Conservation (phyloP, 2,797 vertebrate species). For the Danio kyathit region DNA sequence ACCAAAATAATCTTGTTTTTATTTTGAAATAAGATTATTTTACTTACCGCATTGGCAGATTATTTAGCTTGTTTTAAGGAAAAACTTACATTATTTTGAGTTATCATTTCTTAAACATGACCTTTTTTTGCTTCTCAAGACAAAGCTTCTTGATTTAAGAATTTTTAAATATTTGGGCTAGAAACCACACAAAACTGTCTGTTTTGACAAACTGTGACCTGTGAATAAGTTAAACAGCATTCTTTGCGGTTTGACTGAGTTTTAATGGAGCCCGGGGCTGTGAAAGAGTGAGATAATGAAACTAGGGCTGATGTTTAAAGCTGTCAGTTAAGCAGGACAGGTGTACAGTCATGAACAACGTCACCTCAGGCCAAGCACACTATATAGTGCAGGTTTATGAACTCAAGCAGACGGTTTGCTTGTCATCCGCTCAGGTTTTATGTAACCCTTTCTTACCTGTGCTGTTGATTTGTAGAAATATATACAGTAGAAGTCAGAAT, state of each 20-base stretch:
- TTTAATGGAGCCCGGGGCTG: constrained; percentile 50
- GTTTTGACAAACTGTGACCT: constrained; percentile 31
- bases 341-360: constrained; percentile 43
- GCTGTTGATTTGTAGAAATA: too few relatives aligned
- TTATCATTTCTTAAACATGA: too few relatives aligned
- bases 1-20: too few relatives aligned
- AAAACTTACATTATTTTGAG: too few relatives aligned
- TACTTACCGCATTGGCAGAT: too few relatives aligned
- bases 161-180: too few relatives aligned
- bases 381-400: constrained; percentile 45
- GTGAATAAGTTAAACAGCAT: constrained; percentile 48
- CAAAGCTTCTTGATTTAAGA: too few relatives aligned
- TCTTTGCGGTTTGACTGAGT: constrained; percentile 54
- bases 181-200: neutral
- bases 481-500: too few relatives aligned
- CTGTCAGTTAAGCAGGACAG: constrained; percentile 53
- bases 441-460: constrained; percentile 17
- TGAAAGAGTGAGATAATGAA: constrained; percentile 34
- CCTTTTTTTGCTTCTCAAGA: too few relatives aligned
- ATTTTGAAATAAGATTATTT: too few relatives aligned
- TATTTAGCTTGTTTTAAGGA: too few relatives aligned
- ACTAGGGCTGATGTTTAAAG: constrained; percentile 38
- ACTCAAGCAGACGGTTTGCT: constrained; percentile 31
- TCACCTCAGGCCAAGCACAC: constrained; percentile 33
- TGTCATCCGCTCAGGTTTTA: neutral